phyloP scores from a whole-genome alignment of 1,140 invertebrate species.

The Heliconius congener region DNA sequence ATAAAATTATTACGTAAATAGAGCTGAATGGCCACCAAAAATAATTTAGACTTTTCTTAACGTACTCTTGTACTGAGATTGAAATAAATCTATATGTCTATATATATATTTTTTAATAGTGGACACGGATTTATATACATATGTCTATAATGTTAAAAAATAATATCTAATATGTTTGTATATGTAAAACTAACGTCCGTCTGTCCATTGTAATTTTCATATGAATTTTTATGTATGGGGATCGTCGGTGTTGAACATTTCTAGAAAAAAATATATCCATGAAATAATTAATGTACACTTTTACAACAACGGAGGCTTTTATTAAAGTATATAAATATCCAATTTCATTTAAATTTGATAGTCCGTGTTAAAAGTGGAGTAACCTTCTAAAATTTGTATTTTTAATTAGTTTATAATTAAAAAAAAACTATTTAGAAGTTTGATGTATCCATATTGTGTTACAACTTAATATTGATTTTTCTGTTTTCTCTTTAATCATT shows the following conservation, averaged over 20 bases:
- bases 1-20: background rate
- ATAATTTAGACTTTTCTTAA: background rate
- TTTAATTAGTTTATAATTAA: too few species aligned
- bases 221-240: background rate
- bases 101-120: background rate
- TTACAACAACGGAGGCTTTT: background rate
- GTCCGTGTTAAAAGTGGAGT: background rate
- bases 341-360: background rate
- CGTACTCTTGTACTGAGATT: too few species aligned
- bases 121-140: background rate
- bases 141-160: background rate
- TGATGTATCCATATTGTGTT: too few species aligned
- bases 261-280: background rate
- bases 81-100: background rate
- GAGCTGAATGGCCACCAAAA: background rate
- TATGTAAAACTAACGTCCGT: background rate
- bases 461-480: background rate
- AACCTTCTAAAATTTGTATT: too few species aligned
- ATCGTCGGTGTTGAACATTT: background rate
- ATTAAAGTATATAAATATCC: background rate
- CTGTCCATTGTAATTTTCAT: slow-evolving; percentile 10
- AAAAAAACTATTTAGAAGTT: too few species aligned
- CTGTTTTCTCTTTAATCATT: background rate
- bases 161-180: background rate
- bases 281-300: too few species aligned